phyloP scores from a whole-genome alignment of 2,113 vertebrate species.

The Pitta sordida region DNA sequence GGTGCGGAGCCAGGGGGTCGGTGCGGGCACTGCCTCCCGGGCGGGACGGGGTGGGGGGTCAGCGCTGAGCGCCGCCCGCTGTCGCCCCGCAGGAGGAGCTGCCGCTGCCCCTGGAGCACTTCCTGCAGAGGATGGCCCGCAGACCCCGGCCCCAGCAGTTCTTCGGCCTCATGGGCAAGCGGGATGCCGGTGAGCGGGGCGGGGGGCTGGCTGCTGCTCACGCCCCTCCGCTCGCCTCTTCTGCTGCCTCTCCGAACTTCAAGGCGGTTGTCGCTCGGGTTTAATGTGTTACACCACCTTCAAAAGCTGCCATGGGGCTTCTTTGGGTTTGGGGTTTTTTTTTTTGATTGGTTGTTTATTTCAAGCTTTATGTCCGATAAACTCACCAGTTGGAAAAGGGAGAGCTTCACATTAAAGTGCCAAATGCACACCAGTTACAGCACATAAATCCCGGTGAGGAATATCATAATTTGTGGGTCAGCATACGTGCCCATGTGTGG shows the following conservation, averaged over 20 bases:
- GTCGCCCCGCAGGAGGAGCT: conserved; percentile 68
- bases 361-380: neutral
- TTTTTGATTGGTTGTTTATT: neutral
- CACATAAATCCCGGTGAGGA: rapidly evolving
- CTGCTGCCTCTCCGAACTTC: neutral
- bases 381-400: neutral
- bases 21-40: neutral
- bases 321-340: neutral
- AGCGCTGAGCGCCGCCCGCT: neutral
- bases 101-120: conserved; percentile 81
- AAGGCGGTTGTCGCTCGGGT: rapidly evolving
- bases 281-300: neutral
- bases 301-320: rapidly evolving
- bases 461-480: rapidly evolving
- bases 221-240: neutral
- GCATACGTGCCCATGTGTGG: rapidly evolving
- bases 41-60: rapidly evolving
- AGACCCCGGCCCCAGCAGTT: conserved; percentile 95
- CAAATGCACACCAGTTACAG: neutral
- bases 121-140: conserved; percentile 88
- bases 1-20: neutral
- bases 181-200: conserved; percentile 83
- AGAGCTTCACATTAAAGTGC: neutral
- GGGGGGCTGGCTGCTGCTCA: neutral
- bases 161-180: conserved; percentile 95